Conservation (phyloP, 2,888 invertebrate genomes). For the Luffia ferchaultella region DNA sequence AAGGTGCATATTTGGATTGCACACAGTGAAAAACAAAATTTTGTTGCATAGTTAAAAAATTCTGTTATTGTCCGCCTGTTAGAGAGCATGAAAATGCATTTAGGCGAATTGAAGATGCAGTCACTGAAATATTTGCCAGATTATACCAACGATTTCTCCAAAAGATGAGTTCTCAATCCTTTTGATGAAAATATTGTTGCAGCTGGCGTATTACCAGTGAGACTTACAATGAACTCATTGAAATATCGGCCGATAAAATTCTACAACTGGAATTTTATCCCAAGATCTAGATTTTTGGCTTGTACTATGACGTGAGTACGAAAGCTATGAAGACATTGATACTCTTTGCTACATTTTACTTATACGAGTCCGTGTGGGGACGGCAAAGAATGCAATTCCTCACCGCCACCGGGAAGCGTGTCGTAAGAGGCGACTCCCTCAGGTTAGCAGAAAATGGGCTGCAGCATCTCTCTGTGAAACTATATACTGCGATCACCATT, state of each 20-base stretch:
- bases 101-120: neutral
- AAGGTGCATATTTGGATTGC: neutral
- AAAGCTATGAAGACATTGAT: neutral
- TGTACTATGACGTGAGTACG: conserved; percentile 3
- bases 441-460: too few species aligned
- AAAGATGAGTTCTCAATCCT: conserved; percentile 4
- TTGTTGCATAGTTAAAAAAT: neutral
- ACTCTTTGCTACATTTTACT: conserved; percentile 1
- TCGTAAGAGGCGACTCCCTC: too few species aligned
- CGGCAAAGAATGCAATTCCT: too few species aligned
- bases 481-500: too few species aligned
- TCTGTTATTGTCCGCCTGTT: neutral
- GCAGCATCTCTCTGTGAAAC: too few species aligned
- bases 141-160: neutral
- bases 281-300: conserved; percentile 7
- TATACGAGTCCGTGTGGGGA: too few species aligned
- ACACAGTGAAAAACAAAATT: neutral
- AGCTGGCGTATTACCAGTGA: conserved; percentile 5
- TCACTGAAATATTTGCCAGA: neutral
- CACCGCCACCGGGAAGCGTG: too few species aligned
- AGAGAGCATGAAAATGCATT: neutral
- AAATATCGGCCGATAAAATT: conserved; percentile 6
- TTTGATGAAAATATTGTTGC: conserved; percentile 7
- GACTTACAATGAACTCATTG: conserved; percentile 6
- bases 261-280: conserved; percentile 2